A percentile compares a stretch with the other conserved stretches of the same genome.
phyloP scores from a whole-genome alignment of 2,888 invertebrate genomes.

The Seira sanloemensis region DNA sequence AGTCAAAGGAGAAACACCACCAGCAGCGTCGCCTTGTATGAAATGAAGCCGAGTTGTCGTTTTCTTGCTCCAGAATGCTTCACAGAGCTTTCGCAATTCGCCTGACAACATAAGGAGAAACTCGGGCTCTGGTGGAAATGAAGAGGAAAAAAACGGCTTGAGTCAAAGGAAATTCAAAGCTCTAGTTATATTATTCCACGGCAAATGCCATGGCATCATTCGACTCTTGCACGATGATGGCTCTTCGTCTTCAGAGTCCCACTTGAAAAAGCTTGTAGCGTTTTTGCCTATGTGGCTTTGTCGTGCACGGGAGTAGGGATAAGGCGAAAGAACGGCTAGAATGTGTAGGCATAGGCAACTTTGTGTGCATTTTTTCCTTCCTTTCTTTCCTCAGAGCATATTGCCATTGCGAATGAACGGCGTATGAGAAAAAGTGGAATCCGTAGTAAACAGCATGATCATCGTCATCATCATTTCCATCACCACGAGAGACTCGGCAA shows the following conservation, averaged over 20 bases:
- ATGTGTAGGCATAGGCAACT: constrained; percentile 13
- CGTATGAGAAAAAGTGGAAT: constrained; percentile 12
- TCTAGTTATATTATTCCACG: not conserved
- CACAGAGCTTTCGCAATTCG: not conserved
- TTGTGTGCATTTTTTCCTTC: not conserved
- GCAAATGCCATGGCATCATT: not conserved
- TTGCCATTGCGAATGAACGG: not conserved
- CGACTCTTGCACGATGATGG: not conserved
- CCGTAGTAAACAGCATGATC: constrained; percentile 6
- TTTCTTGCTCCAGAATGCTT: not conserved
- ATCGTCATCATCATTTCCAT: constrained; percentile 32
- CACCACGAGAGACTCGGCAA: constrained; percentile 14
- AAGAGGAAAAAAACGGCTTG: not conserved
- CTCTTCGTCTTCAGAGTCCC: constrained; percentile 23
- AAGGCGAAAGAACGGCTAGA: no score
- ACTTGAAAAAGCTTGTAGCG: not conserved
- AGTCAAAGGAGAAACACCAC: not conserved
- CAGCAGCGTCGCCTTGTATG: not conserved
- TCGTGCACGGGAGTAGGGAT: constrained; percentile 35
- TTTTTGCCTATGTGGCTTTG: constrained; percentile 11
- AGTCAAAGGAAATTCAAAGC: not conserved
- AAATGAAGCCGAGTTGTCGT: constrained; percentile 1
- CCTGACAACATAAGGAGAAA: constrained; percentile 33
- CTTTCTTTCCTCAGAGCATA: not conserved
- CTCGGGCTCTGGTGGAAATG: constrained; percentile 39